Base-by-base conservation (phyloP, 30 jellyfish, hydroid and myxozoan genomes). In the Rhopilema esculentum region DNA sequence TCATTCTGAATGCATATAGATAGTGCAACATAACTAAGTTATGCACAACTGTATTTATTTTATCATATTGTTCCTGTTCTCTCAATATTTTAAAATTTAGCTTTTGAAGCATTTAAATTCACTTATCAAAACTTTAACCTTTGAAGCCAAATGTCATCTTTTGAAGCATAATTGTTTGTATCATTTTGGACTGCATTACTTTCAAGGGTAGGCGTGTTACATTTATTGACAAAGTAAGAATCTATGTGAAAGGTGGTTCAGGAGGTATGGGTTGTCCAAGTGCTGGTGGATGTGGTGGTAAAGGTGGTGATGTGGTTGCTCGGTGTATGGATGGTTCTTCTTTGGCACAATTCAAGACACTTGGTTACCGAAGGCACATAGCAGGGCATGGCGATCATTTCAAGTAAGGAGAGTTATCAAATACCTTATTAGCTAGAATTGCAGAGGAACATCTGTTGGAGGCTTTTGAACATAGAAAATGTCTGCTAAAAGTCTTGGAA, bases 241-340 rank as follows among this genome's bases (percentile, higher is more conserved):
- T 93, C 27, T 83, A 88, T 83, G 98, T 85, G 74, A 88, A 89
- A 82, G 98, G 96, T 23, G 98, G 98, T 16, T 70, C 91, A 4
- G 98, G 98, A n/a, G 98, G 98, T 25, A 93, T 79, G 89, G 98
- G 98, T n/a, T 93, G 91, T 63, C 93, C 87, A 27, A 70, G 96
- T 17, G 71, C 85, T 52, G 98, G 98, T n/a, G 93, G 97, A 62
- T 68, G 87, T 81, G 98, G 98, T 29, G 93, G 97, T 1, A 78
- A 88, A 23, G 98, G 98, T 18, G 98, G 98, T 15, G 82, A 82
- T 66, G 97, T 93, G 18, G 28, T 27, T 49, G 87, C 79, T 9
- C 83, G 76, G 28, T 88, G 98, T 70, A 64, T 27, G 1, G 92
- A 93, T 1, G 96, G 96, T 20, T 93, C 91, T 18, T 88, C 97